A percentile compares a stretch with the other conserved stretches of the same genome.
phyloP scores from a whole-genome alignment of 2,888 invertebrate species.

The Mechanitis messenoides region DNA sequence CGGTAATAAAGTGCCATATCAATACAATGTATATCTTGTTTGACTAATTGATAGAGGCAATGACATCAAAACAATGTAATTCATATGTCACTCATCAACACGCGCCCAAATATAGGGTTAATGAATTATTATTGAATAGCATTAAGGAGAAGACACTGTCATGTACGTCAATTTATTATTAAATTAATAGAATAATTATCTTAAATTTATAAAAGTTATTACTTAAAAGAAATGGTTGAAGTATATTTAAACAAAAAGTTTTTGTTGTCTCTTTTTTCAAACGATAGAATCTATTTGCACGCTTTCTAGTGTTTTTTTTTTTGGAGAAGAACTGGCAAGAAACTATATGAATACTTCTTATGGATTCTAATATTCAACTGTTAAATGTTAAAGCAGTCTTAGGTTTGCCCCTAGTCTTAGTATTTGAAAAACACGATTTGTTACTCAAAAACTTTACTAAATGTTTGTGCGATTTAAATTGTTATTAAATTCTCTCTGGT shows the following conservation, averaged over 20 bases:
- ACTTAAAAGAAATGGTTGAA: neutral
- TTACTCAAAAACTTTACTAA: neutral
- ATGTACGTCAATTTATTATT: neutral
- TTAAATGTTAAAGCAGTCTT: too few species aligned
- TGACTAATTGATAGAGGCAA: slow-evolving; percentile 30
- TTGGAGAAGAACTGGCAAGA: too few species aligned
- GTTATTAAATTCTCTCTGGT: neutral
- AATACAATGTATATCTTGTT: slow-evolving; percentile 18
- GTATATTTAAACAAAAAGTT: neutral
- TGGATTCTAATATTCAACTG: too few species aligned
- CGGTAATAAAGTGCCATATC: slow-evolving; percentile 11
- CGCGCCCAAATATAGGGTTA: slow-evolving; percentile 44
- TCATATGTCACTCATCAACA: slow-evolving; percentile 55
- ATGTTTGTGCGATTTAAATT: neutral
- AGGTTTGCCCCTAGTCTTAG: too few species aligned
- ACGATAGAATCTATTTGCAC: too few species aligned
- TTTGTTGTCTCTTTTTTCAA: too few species aligned
- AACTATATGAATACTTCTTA: too few species aligned
- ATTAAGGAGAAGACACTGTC: slow-evolving; percentile 33
- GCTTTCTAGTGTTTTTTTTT: too few species aligned
- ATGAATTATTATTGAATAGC: slow-evolving; percentile 46
- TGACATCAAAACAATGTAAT: slow-evolving; percentile 37
- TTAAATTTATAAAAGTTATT: neutral
- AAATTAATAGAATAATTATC: neutral
- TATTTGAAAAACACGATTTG: neutral